These are phyloP conservation scores for Alethe castanea DNA, from an alignment of 2,113 vertebrate genomes.

Conservation along the genomic window DNA sequence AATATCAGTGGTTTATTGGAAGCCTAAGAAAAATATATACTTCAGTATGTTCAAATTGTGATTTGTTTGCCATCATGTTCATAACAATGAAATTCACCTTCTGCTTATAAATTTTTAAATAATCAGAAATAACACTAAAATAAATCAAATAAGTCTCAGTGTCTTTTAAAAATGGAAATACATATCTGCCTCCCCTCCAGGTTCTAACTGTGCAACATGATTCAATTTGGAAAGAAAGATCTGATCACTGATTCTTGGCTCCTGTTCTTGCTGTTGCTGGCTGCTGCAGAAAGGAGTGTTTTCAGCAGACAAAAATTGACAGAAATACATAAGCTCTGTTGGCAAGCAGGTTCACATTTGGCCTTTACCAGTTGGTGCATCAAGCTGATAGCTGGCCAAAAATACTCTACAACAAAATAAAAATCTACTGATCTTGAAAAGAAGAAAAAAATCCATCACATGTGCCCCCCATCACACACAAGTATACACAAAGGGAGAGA, in stretches of 20 bases:
- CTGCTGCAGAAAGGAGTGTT: conserved; percentile 43
- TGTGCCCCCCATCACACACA: fast-evolving
- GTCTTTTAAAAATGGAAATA: neutral
- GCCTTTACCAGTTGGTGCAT: conserved; percentile 57
- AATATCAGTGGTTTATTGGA: neutral
- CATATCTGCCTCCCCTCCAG: neutral
- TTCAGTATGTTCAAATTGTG: neutral
- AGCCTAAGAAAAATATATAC: neutral
- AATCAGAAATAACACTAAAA: neutral
- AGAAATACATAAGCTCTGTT: conserved; percentile 50
- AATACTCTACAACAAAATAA: conserved; percentile 11
- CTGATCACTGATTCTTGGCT: conserved; percentile 53
- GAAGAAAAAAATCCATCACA: neutral
- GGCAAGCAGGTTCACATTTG: conserved; percentile 31
- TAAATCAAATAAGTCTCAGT: neutral
- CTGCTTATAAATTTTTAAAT: neutral
- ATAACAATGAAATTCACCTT: neutral
- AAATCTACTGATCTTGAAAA: neutral
- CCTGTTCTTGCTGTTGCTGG: neutral
- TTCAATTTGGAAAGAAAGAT: conserved; percentile 40
- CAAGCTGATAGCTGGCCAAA: conserved; percentile 41
- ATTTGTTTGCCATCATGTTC: neutral
- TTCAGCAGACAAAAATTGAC: conserved; percentile 52
- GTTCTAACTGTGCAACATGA: conserved; percentile 17
- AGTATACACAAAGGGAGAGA: neutral